Base-by-base conservation (phyloP, 2,888 invertebrate genomes). In the Argyra leucocephala region DNA sequence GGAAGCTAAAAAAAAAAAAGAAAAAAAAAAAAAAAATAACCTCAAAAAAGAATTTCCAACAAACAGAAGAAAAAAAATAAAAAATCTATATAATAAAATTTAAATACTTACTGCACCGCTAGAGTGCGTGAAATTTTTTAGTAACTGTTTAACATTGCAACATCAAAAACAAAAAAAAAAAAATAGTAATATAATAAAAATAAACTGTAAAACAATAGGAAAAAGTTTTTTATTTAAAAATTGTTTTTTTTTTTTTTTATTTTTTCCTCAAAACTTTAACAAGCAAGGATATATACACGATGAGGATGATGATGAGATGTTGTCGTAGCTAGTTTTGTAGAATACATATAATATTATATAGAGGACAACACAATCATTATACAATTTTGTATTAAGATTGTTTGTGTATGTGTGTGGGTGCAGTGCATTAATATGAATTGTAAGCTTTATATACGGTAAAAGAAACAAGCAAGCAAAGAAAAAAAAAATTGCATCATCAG, bases 111-210 rank as follows among this genome's bases (percentile, higher is more conserved):
- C 31, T 12, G 31, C 12, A 48, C 48, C 48, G 18, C 48, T 48
- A 48, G 15, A 48, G 48, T 48, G 48, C 48, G 48, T 48, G 48
- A 48, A 48, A 48, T 48, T 48, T 18, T 48, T 48, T 48, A 48
- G 48, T 48, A 48, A 48, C 48, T 48, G 48, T 48, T 48, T 48
- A 48, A 48, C 48, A 48, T 48, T 48, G 15, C 48, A 48, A 48
- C n/a, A 48, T n/a, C 31, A 48, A 48, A 48, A 48, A 3, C 18
- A 48, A 5, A 31, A 31, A 31, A 31, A 31, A 31, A 48, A 48
- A 48, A n/a, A 48, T 3, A 48, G 18, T 12, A 48, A 48, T 18
- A 18, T n/a, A n/a, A n/a, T n/a, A n/a, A n/a, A 31, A 31, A 31
- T 12, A 31, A 31, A 31, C 31, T 48, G 48, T 48, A 48, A 48